Conservation (phyloP, 1,140 invertebrate genomes). For the Tetramorium alpestre region DNA sequence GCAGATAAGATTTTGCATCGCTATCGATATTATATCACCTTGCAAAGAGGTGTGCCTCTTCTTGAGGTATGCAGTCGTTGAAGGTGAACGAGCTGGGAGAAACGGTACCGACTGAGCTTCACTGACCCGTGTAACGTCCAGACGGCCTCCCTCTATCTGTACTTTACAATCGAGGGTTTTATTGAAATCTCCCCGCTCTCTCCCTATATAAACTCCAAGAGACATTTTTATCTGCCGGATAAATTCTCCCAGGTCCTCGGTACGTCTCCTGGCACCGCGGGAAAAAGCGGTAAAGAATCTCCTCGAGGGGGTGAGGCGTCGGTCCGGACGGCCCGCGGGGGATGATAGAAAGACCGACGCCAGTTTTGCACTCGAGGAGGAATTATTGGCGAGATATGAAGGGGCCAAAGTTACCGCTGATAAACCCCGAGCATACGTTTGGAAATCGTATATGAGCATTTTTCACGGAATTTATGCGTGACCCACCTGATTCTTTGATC, state of each 20-base stretch:
- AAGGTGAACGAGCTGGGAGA: constrained; percentile 35
- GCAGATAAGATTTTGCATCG: constrained; percentile 11
- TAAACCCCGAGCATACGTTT: constrained; percentile 75
- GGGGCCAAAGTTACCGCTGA: constrained; percentile 80
- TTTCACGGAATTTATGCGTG: constrained; percentile 63
- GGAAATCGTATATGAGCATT: constrained; percentile 45
- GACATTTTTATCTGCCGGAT: constrained; percentile 83
- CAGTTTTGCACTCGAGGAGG: constrained; percentile 70
- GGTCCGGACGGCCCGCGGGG: neutral
- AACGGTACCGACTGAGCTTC: constrained; percentile 75
- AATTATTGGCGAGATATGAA: constrained; percentile 83
- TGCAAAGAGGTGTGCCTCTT: neutral
- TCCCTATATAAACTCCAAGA: constrained; percentile 82
- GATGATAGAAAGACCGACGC: constrained; percentile 44
- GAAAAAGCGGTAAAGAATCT: constrained; percentile 58
- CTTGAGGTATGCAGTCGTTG: constrained; percentile 40
- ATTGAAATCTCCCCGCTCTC: constrained; percentile 80
- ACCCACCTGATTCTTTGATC: constrained; percentile 8
- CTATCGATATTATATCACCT: neutral
- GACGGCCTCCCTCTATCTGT: constrained; percentile 77
- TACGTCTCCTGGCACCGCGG: constrained; percentile 39
- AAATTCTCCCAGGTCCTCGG: constrained; percentile 77
- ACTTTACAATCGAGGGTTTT: constrained; percentile 82
- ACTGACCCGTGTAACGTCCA: constrained; percentile 80
- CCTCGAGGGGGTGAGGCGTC: neutral